These are phyloP conservation scores for Pristionchus japonicus DNA, from an alignment of 2,888 invertebrate genomes.

Conservation along the genomic window DNA sequence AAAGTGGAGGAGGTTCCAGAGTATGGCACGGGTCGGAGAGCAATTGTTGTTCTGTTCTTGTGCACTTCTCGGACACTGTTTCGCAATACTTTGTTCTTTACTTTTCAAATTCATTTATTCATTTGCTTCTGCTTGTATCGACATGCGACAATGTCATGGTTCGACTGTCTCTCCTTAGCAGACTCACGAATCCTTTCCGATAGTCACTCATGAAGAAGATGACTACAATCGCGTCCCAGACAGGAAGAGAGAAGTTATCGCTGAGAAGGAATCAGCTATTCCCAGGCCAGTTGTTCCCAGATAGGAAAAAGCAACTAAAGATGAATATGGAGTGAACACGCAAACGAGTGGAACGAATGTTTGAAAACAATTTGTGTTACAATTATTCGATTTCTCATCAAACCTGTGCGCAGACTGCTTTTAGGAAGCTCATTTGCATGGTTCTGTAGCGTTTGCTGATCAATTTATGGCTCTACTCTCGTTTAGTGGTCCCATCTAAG, in stretches of 20 bases:
- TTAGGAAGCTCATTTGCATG: neutral
- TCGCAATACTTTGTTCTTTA: too few species aligned
- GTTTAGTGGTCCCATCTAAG: too few species aligned
- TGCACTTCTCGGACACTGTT: neutral
- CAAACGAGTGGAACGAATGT: neutral
- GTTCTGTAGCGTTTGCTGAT: neutral
- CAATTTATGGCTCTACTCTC: too few species aligned
- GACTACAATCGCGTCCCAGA: too few species aligned
- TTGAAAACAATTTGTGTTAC: neutral
- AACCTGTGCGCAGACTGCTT: neutral
- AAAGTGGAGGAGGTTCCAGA: neutral
- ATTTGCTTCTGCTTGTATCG: neutral
- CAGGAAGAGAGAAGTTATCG: too few species aligned
- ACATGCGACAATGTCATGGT: neutral
- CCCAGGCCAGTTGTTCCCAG: too few species aligned
- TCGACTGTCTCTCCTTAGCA: neutral
- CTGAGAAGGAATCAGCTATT: too few species aligned
- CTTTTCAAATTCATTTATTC: too few species aligned
- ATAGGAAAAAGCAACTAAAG: too few species aligned
- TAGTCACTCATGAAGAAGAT: too few species aligned
- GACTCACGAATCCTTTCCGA: neutral
- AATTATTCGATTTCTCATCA: neutral
- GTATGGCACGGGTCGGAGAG: neutral
- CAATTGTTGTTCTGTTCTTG: neutral
- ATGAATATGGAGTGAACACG: too few species aligned